Evolutionary conservation across 2,113 vertebrate genomes (phyloP).

Genomic region (Ascaphus truei): DNA sequence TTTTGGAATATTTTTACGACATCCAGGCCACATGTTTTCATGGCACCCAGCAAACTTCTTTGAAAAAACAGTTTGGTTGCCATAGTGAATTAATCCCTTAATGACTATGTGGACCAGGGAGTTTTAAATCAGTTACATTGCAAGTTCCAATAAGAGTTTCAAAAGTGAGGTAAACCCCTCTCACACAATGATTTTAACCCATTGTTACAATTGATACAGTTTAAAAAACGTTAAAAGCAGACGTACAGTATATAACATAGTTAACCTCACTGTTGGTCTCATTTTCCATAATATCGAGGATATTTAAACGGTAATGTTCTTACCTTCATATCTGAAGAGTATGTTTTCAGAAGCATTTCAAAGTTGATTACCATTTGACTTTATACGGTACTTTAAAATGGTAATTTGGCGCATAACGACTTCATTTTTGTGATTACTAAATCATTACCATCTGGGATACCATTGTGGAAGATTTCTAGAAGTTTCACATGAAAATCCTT

Average conservation of each 20-base stretch:
- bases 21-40: not conserved
- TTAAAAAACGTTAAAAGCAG: too few species aligned
- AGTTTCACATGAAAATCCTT: conserved; percentile 75
- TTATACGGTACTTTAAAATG: not conserved
- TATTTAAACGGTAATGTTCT: too few species aligned
- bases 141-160: not conserved
- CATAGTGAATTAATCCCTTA: not conserved
- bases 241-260: too few species aligned
- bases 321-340: not conserved
- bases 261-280: too few species aligned
- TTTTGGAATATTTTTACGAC: not conserved
- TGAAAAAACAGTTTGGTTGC: not conserved
- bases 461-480: conserved; percentile 66
- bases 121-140: not conserved
- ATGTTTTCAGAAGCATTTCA: not conserved
- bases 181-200: not conserved
- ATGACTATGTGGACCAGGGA: not conserved
- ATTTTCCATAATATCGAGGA: too few species aligned
- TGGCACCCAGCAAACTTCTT: not conserved
- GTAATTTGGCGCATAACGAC: conserved; percentile 9
- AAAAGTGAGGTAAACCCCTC: not conserved
- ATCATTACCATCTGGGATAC: conserved; percentile 75
- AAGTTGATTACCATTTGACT: conserved; percentile 22
- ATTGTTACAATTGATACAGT: too few species aligned
- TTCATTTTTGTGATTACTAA: conserved; percentile 62